Percentiles rank a stretch among this genome's conserved stretches.
Evolutionary conservation across 2,888 invertebrate species (phyloP).

Genomic region (Glaucopsyche alexis): DNA sequence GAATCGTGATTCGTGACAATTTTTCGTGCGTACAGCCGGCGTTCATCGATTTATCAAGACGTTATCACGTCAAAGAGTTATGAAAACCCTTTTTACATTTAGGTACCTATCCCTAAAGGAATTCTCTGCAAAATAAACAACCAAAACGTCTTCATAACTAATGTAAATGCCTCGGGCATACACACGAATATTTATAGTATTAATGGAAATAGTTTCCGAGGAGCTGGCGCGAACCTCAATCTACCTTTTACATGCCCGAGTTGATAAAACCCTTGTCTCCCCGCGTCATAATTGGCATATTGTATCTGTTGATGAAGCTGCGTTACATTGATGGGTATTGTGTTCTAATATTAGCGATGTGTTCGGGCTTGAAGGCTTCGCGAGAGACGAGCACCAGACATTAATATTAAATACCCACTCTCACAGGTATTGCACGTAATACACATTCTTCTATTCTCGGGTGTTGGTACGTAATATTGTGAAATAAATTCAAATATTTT

Average conservation of each 20-base stretch:
- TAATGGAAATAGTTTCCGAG: slow-evolving; percentile 21
- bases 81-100: too few relatives aligned
- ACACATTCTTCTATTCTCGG: not conserved
- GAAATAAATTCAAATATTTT: not conserved
- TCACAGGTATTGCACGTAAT: not conserved
- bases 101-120: not conserved
- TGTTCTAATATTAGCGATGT: slow-evolving; percentile 2
- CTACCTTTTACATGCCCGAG: not conserved
- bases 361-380: not conserved
- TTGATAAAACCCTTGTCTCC: slow-evolving; percentile 23
- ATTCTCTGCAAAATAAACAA: not conserved
- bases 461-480: not conserved
- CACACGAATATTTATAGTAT: slow-evolving; percentile 20
- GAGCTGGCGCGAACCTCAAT: not conserved
- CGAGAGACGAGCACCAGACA: not conserved
- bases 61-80: too few relatives aligned
- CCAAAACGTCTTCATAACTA: slow-evolving; percentile 1
- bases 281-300: slow-evolving; percentile 20
- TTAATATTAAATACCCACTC: not conserved
- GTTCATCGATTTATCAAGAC: too few relatives aligned
- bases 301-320: slow-evolving; percentile 9
- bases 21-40: too few relatives aligned
- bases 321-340: slow-evolving; percentile 21
- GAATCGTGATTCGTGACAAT: too few relatives aligned
- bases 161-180: not conserved